These are phyloP conservation scores for Camponotus fellah DNA, from an alignment of 2,888 invertebrate species.

Conservation along the genomic window DNA sequence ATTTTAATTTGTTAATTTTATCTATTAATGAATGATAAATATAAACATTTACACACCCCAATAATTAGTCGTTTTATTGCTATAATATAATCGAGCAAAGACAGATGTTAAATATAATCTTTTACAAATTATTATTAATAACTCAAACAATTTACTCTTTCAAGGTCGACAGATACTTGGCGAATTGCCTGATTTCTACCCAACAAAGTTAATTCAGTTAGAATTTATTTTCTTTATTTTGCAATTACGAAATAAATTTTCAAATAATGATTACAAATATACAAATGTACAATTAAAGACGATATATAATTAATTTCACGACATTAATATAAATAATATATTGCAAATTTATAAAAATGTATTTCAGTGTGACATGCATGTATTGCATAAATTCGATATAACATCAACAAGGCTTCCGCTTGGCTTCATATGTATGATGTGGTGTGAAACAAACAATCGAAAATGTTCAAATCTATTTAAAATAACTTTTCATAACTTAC, in stretches of 20 bases:
- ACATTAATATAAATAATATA: not conserved
- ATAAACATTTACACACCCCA: not conserved
- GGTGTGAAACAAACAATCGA: constrained; percentile 4
- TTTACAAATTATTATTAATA: constrained; percentile 56
- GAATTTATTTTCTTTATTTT: constrained; percentile 44
- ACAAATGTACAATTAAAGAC: not conserved
- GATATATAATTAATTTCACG: not conserved
- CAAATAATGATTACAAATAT: constrained; percentile 60
- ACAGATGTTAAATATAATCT: not conserved
- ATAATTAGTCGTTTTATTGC: not conserved
- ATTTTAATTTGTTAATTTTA: not conserved
- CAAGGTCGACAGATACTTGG: constrained; percentile 65
- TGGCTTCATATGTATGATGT: not conserved
- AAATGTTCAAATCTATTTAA: constrained; percentile 15
- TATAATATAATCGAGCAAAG: not conserved
- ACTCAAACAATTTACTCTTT: constrained; percentile 49
- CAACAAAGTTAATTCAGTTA: constrained; percentile 61
- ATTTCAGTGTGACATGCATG: constrained; percentile 2
- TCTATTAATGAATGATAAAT: not conserved
- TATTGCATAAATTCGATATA: not conserved
- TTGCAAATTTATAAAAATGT: not conserved
- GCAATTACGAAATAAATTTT: constrained; percentile 69
- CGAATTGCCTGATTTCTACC: constrained; percentile 68
- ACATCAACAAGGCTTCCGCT: not conserved
- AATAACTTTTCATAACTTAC: constrained; percentile 77